A percentile compares a stretch with the other conserved stretches of the same genome.
These are phyloP conservation scores for Eupeodes luniger DNA, from an alignment of 2,888 invertebrate species.

Conservation along the genomic window DNA sequence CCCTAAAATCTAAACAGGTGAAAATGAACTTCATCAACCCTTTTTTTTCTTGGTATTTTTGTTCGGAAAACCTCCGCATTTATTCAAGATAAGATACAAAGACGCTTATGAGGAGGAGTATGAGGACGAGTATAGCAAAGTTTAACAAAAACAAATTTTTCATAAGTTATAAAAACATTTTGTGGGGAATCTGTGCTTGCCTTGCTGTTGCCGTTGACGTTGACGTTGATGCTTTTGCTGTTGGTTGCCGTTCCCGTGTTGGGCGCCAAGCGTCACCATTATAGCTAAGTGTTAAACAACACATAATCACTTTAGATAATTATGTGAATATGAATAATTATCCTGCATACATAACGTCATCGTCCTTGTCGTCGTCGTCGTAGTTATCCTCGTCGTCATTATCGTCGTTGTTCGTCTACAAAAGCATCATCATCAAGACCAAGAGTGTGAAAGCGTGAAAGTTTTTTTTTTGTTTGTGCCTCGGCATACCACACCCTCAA, in stretches of 20 bases:
- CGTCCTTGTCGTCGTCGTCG: not conserved
- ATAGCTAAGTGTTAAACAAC: constrained; percentile 57
- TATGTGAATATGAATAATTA: constrained; percentile 63
- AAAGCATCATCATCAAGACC: not conserved
- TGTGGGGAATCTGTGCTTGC: not conserved
- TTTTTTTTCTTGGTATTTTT: not conserved
- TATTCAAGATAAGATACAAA: not conserved
- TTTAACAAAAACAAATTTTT: constrained; percentile 42
- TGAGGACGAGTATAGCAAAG: not conserved
- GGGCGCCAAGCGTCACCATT: constrained; percentile 28
- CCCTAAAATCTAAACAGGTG: constrained; percentile 23
- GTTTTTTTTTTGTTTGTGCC: constrained; percentile 1
- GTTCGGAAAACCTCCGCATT: not conserved
- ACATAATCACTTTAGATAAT: constrained; percentile 66
- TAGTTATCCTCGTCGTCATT: not conserved
- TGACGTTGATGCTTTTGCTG: no score
- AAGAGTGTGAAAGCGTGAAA: constrained; percentile 2
- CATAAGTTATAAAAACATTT: constrained; percentile 21
- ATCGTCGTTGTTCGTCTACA: not conserved
- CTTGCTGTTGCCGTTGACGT: not conserved
- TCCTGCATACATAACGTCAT: constrained; percentile 27
- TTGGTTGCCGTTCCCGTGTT: not conserved
- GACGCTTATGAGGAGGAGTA: no score
- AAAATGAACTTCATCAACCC: not conserved
- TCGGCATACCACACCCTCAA: constrained; percentile 1